Conservation (phyloP, 1,140 invertebrate species). For the Dinoponera quadriceps region DNA sequence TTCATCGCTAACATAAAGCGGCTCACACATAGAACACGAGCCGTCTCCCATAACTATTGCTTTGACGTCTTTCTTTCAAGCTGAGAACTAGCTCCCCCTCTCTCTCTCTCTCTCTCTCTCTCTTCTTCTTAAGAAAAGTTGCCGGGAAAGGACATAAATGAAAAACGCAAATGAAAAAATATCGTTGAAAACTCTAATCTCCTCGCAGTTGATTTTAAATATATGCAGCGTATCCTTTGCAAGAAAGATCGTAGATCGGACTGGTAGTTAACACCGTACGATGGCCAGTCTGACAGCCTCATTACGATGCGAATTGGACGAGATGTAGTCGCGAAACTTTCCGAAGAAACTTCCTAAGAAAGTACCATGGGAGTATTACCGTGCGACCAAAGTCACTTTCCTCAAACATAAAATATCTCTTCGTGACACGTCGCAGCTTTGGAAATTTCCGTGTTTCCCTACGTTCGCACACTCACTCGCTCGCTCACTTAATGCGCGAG, state of each 20-base stretch:
- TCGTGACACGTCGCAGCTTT: constrained; percentile 12
- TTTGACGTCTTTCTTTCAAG: background rate
- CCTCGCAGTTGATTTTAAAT: constrained; percentile 6
- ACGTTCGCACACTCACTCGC: background rate
- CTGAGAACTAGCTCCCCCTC: too few species aligned
- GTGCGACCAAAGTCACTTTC: constrained; percentile 44
- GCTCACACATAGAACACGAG: background rate
- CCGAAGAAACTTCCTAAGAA: constrained; percentile 54
- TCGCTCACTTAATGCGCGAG: background rate
- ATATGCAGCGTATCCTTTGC: background rate
- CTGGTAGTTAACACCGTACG: constrained; percentile 44
- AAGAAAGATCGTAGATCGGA: constrained; percentile 10
- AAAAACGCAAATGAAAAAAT: too few species aligned
- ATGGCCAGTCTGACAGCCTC: constrained; percentile 56
- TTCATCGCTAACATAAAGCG: background rate
- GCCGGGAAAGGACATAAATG: too few species aligned
- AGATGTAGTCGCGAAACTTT: constrained; percentile 53
- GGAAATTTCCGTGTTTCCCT: constrained; percentile 22
- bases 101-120: too few species aligned
- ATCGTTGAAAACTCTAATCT: background rate
- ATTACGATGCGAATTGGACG: constrained; percentile 60
- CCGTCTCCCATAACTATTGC: background rate
- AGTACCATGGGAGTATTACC: constrained; percentile 50
- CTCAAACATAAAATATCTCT: constrained; percentile 46
- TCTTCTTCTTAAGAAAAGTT: too few species aligned